phyloP scores from a whole-genome alignment of 2,113 vertebrate genomes.

The Bubalus kerabau region DNA sequence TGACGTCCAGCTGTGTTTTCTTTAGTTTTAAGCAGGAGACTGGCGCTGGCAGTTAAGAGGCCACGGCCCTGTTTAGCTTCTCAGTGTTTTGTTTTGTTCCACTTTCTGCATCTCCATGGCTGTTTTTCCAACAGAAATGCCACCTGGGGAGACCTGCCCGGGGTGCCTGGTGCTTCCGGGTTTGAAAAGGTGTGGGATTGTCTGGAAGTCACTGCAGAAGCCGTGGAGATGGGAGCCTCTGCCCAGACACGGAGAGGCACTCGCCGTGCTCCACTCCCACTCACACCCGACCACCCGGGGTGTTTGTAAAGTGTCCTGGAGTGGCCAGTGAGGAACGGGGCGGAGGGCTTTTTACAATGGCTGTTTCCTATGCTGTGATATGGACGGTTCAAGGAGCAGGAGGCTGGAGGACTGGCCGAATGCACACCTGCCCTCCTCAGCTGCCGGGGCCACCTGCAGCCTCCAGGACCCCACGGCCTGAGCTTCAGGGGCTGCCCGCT shows the following conservation, averaged over 20 bases:
- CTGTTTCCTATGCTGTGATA: accelerated
- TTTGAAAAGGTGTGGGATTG: not conserved
- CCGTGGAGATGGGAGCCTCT: not conserved
- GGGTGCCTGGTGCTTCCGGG: accelerated
- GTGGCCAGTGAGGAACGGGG: too few species aligned
- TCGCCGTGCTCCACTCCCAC: accelerated
- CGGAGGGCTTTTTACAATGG: accelerated
- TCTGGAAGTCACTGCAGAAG: not conserved
- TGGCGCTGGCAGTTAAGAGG: accelerated
- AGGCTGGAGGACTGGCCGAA: not conserved
- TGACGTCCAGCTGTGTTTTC: accelerated
- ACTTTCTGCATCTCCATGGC: accelerated
- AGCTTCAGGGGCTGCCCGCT: not conserved
- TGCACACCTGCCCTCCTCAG: too few species aligned
- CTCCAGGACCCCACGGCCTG: not conserved
- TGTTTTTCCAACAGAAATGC: not conserved
- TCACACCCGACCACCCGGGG: accelerated
- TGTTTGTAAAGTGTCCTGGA: not conserved
- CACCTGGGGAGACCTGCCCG: accelerated
- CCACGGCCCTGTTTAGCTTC: accelerated
- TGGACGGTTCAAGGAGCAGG: not conserved
- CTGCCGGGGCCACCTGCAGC: not conserved
- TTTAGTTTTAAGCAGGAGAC: not conserved
- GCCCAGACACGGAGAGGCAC: not conserved
- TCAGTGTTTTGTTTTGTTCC: not conserved